Evolutionary conservation across 2,797 vertebrate species (phyloP).

Genomic region (Pitangus sulphuratus): DNA sequence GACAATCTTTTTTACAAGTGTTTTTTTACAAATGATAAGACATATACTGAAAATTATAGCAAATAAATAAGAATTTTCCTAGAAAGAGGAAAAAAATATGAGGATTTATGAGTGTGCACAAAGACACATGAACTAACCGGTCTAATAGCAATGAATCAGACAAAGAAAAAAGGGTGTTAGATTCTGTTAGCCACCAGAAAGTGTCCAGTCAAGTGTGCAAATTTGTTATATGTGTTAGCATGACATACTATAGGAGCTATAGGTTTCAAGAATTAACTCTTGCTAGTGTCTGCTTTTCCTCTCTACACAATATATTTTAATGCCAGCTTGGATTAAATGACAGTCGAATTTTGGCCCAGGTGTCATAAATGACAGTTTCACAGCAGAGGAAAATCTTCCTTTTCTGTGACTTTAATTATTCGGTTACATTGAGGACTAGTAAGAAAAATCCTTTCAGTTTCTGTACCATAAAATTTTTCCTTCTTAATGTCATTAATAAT

Average conservation of each 20-base stretch:
- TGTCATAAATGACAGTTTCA: background rate
- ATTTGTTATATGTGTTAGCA: slow-evolving; percentile 2
- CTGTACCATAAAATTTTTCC: background rate
- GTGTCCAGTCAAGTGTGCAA: slow-evolving; percentile 41
- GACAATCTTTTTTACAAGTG: background rate
- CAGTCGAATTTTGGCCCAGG: background rate
- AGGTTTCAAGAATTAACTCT: slow-evolving; percentile 34
- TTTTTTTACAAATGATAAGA: background rate
- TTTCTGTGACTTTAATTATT: background rate
- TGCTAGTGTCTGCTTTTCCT: background rate
- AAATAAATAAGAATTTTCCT: background rate
- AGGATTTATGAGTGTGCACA: background rate
- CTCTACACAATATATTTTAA: background rate
- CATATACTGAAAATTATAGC: background rate
- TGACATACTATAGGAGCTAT: background rate
- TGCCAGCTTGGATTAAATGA: background rate
- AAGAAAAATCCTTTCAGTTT: background rate
- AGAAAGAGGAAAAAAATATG: background rate
- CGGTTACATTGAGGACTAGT: background rate
- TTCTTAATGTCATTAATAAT: background rate
- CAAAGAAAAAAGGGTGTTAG: slow-evolving; percentile 27
- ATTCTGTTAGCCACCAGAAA: slow-evolving; percentile 47
- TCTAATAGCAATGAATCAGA: slow-evolving; percentile 19
- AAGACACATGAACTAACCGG: background rate
- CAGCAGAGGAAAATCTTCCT: background rate